Percentiles rank a stretch among this genome's conserved stretches.
Conservation (phyloP, 92 coral and sea anemone genomes). For the Muricea muricata region DNA sequence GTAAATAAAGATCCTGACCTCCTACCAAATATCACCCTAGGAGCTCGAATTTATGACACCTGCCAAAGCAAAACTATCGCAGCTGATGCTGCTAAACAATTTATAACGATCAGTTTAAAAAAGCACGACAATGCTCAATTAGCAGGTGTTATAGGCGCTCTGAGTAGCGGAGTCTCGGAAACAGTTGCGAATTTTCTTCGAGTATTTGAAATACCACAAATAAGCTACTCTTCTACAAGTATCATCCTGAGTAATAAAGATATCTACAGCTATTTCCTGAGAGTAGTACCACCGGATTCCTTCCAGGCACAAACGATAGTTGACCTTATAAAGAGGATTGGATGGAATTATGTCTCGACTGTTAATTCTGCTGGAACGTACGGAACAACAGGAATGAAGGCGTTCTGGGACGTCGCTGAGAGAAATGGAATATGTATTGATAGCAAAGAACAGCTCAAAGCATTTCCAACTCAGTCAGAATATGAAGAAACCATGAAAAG, state of each 20-base stretch:
- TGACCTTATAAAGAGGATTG: slow-evolving; percentile 84
- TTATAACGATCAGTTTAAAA: slow-evolving; percentile 78
- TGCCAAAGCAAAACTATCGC: slow-evolving; percentile 97
- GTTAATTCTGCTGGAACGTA: slow-evolving; percentile 87
- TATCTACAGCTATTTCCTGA: slow-evolving; percentile 81
- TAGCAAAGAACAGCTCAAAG: slow-evolving; percentile 61
- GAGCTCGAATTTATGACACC: slow-evolving; percentile 84
- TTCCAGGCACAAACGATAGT: slow-evolving; percentile 94
- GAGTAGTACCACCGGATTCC: slow-evolving; percentile 93
- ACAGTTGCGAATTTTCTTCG: slow-evolving; percentile 93
- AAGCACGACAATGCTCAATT: slow-evolving; percentile 46
- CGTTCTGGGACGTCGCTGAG: slow-evolving; percentile 76
- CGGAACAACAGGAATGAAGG: slow-evolving; percentile 89
- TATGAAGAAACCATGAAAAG: slow-evolving; percentile 54
- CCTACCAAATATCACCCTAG: slow-evolving; percentile 83
- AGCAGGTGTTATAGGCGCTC: slow-evolving; percentile 89
- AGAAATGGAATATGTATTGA: slow-evolving; percentile 87
- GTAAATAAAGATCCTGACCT: slow-evolving; percentile 76
- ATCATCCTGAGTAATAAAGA: slow-evolving; percentile 84
- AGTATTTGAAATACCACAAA: slow-evolving; percentile 92
- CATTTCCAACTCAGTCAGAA: slow-evolving; percentile 73
- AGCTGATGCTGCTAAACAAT: slow-evolving; percentile 83
- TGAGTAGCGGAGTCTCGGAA: slow-evolving; percentile 90
- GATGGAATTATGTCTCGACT: slow-evolving; percentile 92
- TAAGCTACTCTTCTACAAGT: slow-evolving; percentile 94